phyloP scores from a whole-genome alignment of 1,140 invertebrate genomes.

The Druon quercuslanigerum region DNA sequence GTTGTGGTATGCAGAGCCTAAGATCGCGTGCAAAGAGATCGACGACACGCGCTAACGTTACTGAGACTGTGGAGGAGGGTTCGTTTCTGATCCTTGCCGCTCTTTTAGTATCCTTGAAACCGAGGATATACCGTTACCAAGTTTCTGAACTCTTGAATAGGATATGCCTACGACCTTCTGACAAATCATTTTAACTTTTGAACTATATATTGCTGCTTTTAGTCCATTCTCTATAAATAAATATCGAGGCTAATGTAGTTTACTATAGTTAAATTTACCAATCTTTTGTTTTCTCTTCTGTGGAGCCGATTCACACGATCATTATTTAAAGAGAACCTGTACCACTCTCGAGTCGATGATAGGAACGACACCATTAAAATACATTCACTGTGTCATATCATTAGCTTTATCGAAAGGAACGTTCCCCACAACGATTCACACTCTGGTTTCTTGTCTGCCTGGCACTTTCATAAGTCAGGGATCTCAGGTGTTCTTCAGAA shows the following conservation, averaged over 20 bases:
- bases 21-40: conserved; percentile 21
- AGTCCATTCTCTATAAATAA: too few relatives aligned
- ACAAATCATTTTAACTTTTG: not conserved
- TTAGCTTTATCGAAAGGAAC: conserved; percentile 20
- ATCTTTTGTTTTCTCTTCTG: not conserved
- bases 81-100: conserved; percentile 17
- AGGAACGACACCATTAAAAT: conserved; percentile 27
- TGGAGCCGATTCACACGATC: conserved; percentile 11
- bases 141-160: conserved; percentile 2
- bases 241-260: too few relatives aligned
- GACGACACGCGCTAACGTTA: conserved; percentile 15
- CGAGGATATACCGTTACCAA: not conserved
- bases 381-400: conserved; percentile 29
- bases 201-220: not conserved
- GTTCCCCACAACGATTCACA: conserved; percentile 25
- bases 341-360: conserved; percentile 19
- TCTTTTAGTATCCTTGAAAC: conserved; percentile 6
- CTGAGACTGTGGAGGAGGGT: not conserved
- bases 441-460: conserved; percentile 21
- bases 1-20: conserved; percentile 9
- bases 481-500: conserved; percentile 12
- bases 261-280: too few relatives aligned
- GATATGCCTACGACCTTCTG: conserved; percentile 6
- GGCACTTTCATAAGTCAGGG: conserved; percentile 27
- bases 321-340: conserved; percentile 23